phyloP scores from a whole-genome alignment of 2,797 vertebrate genomes.

The Steatocranus sp. region DNA sequence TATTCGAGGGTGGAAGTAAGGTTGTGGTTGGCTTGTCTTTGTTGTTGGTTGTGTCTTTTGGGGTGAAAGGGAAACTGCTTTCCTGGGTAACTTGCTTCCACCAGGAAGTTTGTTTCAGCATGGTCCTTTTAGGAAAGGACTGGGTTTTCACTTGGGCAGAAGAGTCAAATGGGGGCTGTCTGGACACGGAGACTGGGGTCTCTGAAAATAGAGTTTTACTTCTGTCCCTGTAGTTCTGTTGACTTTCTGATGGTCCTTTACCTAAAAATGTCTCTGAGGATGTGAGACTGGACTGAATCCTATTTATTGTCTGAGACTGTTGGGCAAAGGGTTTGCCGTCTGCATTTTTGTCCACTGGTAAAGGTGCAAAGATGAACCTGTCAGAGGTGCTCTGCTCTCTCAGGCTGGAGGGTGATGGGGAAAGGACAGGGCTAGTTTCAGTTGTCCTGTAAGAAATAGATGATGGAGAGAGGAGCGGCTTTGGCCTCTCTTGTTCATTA shows the following conservation, averaged over 20 bases:
- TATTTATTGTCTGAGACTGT: background rate
- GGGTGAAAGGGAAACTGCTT: background rate
- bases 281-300: background rate
- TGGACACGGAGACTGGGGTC: background rate
- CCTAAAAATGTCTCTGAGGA: constrained; percentile 13
- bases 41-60: background rate
- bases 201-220: constrained; percentile 1
- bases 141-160: constrained; percentile 15
- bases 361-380: constrained; percentile 14
- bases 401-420: constrained; percentile 3
- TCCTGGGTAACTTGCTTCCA: constrained; percentile 57
- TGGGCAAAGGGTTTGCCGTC: background rate
- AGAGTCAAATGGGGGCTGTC: constrained; percentile 15
- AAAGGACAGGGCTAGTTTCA: background rate
- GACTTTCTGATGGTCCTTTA: background rate
- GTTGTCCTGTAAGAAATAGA: constrained; percentile 13
- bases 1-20: background rate
- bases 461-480: constrained; percentile 14
- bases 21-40: constrained; percentile 19
- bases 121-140: constrained; percentile 38
- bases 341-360: constrained; percentile 3
- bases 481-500: constrained; percentile 24
- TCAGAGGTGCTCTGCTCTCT: constrained; percentile 20
- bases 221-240: background rate
- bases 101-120: constrained; percentile 46